Conservation (phyloP, 1,140 invertebrate genomes). For the Cydia amplana region DNA sequence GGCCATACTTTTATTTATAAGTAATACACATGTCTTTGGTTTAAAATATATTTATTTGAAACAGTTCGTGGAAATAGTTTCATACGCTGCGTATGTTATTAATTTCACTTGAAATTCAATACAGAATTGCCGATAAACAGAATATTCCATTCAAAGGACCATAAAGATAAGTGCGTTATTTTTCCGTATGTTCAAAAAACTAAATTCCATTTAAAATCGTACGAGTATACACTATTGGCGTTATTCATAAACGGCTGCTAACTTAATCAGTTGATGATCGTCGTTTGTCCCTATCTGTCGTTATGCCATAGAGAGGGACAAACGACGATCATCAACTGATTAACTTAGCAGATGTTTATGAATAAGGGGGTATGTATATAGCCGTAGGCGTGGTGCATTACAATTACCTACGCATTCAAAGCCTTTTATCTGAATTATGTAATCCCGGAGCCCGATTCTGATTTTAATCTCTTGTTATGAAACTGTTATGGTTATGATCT, state of each 20-base stretch:
- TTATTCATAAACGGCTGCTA: too few relatives aligned
- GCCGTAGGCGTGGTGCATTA: slow-evolving; percentile 8
- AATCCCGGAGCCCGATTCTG: neutral
- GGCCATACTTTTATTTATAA: too few relatives aligned
- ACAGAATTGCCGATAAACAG: neutral
- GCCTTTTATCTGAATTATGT: neutral
- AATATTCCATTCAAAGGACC: slow-evolving; percentile 1
- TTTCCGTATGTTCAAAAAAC: neutral
- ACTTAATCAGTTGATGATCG: too few relatives aligned
- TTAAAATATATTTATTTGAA: neutral
- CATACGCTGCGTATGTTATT: neutral
- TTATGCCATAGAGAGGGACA: too few relatives aligned
- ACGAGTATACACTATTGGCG: neutral
- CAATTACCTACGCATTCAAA: slow-evolving; percentile 5
- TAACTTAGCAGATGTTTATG: too few relatives aligned
- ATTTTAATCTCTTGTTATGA: too few relatives aligned
- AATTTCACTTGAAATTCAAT: neutral
- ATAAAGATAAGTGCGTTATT: neutral
- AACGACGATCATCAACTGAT: too few relatives aligned
- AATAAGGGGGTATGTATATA: too few relatives aligned
- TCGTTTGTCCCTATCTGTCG: too few relatives aligned
- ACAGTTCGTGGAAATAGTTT: neutral
- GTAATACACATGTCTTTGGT: neutral
- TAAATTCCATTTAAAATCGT: slow-evolving; percentile 19
- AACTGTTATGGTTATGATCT: neutral